Percentiles rank a stretch among this genome's conserved stretches.
These are phyloP conservation scores for Eupsilia transversa DNA, from an alignment of 2,888 invertebrate species.

Conservation along the genomic window DNA sequence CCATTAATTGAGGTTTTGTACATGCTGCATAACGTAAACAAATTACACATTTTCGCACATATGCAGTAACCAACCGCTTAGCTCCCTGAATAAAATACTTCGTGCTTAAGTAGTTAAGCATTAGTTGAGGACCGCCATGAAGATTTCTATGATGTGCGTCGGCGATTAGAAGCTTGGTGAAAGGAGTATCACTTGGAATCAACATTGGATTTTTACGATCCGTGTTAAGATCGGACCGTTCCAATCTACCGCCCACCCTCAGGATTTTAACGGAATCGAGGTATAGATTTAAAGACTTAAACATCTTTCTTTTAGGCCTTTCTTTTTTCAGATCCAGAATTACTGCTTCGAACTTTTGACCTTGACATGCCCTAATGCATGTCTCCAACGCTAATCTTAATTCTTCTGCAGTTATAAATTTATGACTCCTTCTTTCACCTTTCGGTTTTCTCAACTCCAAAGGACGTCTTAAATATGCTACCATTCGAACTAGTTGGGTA, in stretches of 20 bases:
- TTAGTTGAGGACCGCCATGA: neutral
- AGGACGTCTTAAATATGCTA: conserved; percentile 6
- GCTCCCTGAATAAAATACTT: conserved; percentile 1
- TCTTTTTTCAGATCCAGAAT: too few species aligned
- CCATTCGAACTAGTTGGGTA: neutral
- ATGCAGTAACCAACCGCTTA: neutral
- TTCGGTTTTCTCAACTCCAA: neutral
- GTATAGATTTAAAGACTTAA: conserved; percentile 8
- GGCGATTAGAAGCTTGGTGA: neutral
- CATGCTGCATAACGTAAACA: neutral
- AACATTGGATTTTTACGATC: conserved; percentile 10
- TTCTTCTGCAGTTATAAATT: neutral
- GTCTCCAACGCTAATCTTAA: neutral
- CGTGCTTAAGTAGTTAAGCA: neutral
- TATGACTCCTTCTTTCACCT: neutral
- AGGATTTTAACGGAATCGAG: conserved; percentile 1
- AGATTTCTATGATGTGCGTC: conserved; percentile 4
- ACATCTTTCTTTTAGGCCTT: neutral
- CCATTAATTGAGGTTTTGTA: neutral
- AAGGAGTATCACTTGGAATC: neutral
- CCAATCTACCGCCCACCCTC: conserved; percentile 16
- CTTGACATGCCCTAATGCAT: neutral
- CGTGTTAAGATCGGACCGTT: neutral
- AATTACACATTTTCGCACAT: neutral
- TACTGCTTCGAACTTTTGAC: neutral